Evolutionary conservation across 1,140 invertebrate species (phyloP).

Genomic region (Fopius arisanus): DNA sequence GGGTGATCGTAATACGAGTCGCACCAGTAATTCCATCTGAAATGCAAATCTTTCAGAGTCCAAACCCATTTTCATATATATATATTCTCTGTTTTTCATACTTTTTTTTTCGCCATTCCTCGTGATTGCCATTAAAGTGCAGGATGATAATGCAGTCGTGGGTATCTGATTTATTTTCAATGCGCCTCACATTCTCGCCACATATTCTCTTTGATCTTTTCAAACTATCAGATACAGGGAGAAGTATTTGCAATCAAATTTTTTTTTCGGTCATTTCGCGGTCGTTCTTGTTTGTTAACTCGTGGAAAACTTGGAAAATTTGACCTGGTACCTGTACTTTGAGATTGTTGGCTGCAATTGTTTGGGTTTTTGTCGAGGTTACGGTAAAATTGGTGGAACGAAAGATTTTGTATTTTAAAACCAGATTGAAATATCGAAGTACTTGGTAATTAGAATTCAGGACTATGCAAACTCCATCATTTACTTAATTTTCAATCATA

Average conservation of each 20-base stretch:
- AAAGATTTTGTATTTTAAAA: background rate
- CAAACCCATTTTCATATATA: background rate
- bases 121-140: background rate
- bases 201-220: background rate
- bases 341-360: too few relatives aligned
- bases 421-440: too few relatives aligned
- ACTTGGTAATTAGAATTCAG: too few relatives aligned
- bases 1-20: slow-evolving; percentile 44
- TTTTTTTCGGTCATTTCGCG: too few relatives aligned
- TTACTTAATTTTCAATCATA: too few relatives aligned
- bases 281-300: too few relatives aligned
- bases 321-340: too few relatives aligned
- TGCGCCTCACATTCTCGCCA: background rate
- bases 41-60: slow-evolving; percentile 49
- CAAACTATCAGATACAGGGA: too few relatives aligned
- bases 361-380: background rate
- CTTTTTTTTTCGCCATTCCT: background rate
- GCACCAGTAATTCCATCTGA: slow-evolving; percentile 37
- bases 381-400: too few relatives aligned
- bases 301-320: too few relatives aligned
- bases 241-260: too few relatives aligned
- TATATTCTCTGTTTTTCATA: background rate
- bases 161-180: background rate
- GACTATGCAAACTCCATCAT: too few relatives aligned
- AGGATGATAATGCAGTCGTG: background rate